Evolutionary conservation across 2,797 vertebrate species (phyloP), one percentile per base, ranked within the genome.

Genomic region (Thunnus albacares): DNA sequence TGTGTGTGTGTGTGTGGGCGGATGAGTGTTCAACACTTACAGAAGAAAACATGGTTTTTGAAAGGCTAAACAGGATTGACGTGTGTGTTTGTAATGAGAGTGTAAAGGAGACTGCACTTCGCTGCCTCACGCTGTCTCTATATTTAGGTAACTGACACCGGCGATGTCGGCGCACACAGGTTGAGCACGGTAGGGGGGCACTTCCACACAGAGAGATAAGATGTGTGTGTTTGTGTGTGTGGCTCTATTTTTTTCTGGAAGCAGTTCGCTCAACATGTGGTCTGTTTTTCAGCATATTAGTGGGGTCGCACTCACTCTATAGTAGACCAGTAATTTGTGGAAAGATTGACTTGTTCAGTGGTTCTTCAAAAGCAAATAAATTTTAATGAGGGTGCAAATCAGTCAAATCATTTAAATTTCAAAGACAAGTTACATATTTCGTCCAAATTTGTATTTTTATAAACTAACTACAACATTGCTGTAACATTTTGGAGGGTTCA

Each of bases 51-150:
- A 30, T 0, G 2, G 26, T 38, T 58, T 74, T 56, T 45, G 1
- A 71, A 45, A 79, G 47, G 51, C 33, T 67, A 18, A 73, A 59
- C 30, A 6, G 30, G 30, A 33, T 33, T 33, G 30, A 33, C 30
- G 30, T 59, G 51, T 47, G 26, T 65, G 74, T 68, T 52, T 65
- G 71, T 74, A 70, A 80, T 20, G 33, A 55, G 6, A 57, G 55
- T 35, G 41, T 47, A 62, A 55, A 77, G 69, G 52, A 74, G 14
- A 38, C 22, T 20, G 43, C 20, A 47, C 57, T 47, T 20, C 6
- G 30, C 52, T 55, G 20, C 13, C 38, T 75, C 43, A 22, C 8
- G 30, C 52, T 55, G 20, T 18, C 38, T 75, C 43, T 20, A 41
- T 45, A 63, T 74, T 71, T 52, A 61, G 22, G 33, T 53, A 38